Conservation (phyloP, 2,888 invertebrate genomes). For the Lycophotia porphyrea region DNA sequence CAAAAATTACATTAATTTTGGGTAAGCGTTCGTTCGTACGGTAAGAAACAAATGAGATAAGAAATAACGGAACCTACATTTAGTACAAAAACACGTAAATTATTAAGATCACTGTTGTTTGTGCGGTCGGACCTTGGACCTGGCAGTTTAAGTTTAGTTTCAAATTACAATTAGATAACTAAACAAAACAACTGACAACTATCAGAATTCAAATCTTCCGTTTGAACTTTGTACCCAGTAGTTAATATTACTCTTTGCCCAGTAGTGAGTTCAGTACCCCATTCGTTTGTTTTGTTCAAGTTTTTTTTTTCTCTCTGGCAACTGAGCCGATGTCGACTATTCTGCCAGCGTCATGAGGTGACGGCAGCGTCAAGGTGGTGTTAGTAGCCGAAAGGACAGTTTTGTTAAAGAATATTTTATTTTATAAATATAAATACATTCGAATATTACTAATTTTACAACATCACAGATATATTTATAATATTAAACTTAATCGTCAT, state of each 20-base stretch:
- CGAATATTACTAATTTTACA: too few relatives aligned
- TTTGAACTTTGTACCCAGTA: constrained; percentile 38
- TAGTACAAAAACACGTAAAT: neutral
- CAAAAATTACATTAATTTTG: rapidly evolving
- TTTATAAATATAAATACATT: too few relatives aligned
- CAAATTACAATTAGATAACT: constrained; percentile 33
- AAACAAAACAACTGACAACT: neutral
- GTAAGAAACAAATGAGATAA: neutral
- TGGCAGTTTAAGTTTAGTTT: constrained; percentile 33
- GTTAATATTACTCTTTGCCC: too few relatives aligned
- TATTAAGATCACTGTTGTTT: constrained; percentile 11
- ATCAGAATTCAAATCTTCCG: too few relatives aligned
- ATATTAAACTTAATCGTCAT: too few relatives aligned
- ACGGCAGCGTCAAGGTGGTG: too few relatives aligned
- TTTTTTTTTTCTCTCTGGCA: too few relatives aligned
- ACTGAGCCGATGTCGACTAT: neutral
- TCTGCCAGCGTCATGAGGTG: neutral
- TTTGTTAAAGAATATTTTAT: too few relatives aligned
- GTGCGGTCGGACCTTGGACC: constrained; percentile 19
- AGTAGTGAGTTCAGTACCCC: neutral
- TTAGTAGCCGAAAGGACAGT: too few relatives aligned
- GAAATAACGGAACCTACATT: constrained; percentile 31
- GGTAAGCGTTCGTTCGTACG: neutral
- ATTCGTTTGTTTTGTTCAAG: neutral
- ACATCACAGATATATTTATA: too few relatives aligned